phyloP scores from a whole-genome alignment of 2,888 invertebrate species.

The Isoperla grammatica region DNA sequence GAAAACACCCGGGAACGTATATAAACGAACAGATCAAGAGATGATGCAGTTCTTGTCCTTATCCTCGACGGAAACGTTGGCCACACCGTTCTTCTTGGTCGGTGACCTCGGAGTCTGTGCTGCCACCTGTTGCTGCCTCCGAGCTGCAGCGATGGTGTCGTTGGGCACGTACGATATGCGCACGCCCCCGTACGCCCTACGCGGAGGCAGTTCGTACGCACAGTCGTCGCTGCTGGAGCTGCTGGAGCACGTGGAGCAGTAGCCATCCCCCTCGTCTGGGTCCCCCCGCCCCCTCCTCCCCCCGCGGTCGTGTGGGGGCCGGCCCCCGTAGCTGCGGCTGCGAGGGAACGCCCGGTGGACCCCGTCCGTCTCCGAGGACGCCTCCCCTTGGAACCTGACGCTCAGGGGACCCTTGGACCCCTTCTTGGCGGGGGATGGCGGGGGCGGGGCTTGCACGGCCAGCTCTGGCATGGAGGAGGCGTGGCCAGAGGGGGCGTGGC shows the following conservation, averaged over 20 bases:
- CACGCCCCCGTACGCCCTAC: conserved; percentile 80
- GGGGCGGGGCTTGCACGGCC: conserved; percentile 39
- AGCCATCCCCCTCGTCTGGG: conserved; percentile 67
- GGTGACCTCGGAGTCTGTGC: conserved; percentile 40
- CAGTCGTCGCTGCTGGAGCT: conserved; percentile 74
- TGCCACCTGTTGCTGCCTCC: conserved; percentile 52
- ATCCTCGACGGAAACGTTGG: conserved; percentile 44
- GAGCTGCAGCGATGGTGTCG: conserved; percentile 79
- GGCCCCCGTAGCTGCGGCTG: conserved; percentile 33
- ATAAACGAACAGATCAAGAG: conserved; percentile 62
- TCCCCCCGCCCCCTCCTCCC: conserved; percentile 34
- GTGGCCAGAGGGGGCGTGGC: conserved; percentile 41
- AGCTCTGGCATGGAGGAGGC: conserved; percentile 61
- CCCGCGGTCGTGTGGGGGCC: conserved; percentile 8
- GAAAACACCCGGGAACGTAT: not conserved
- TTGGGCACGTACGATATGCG: conserved; percentile 90
- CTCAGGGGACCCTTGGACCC: conserved; percentile 36
- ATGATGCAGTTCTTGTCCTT: conserved; percentile 78
- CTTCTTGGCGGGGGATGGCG: conserved; percentile 46
- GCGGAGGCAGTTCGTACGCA: conserved; percentile 77
- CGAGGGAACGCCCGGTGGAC: conserved; percentile 29
- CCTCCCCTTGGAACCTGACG: conserved; percentile 6
- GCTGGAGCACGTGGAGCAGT: conserved; percentile 77
- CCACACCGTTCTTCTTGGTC: conserved; percentile 38
- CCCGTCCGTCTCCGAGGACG: too few species aligned